These are phyloP conservation scores for Pycnonotus jocosus DNA, from an alignment of 2,113 vertebrate species.

Conservation along the genomic window DNA sequence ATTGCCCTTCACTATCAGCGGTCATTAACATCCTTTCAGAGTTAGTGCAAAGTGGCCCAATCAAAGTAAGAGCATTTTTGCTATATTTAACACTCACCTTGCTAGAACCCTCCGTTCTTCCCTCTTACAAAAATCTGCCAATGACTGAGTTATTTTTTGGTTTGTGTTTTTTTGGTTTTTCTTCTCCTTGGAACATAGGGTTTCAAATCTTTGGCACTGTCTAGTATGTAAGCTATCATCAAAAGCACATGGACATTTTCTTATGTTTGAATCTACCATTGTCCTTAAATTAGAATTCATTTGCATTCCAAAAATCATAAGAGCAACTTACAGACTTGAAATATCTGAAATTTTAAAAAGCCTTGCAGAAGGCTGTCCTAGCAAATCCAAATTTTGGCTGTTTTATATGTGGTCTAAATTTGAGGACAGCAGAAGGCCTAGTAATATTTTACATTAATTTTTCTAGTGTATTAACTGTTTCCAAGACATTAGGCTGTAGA, in stretches of 20 bases:
- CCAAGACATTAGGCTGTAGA: not conserved
- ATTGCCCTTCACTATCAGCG: not conserved
- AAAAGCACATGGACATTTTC: not conserved
- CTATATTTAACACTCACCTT: not conserved
- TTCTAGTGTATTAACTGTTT: not conserved
- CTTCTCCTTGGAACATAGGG: not conserved
- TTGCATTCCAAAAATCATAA: not conserved
- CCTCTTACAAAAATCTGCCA: not conserved
- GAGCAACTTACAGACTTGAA: not conserved
- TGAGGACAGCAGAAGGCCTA: not conserved
- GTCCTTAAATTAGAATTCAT: not conserved
- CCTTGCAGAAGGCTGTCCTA: not conserved
- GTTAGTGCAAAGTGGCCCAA: not conserved
- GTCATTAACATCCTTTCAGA: not conserved
- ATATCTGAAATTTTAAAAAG: not conserved
- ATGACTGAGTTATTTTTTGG: not conserved
- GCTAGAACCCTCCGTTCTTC: not conserved
- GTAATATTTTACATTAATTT: not conserved
- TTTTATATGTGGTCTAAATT: not conserved
- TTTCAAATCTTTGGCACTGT: not conserved
- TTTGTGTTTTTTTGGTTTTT: not conserved
- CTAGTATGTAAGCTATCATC: not conserved
- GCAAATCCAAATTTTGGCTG: not conserved
- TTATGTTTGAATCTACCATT: not conserved
- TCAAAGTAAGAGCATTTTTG: not conserved